phyloP scores from a whole-genome alignment of 2,888 invertebrate species.

The Heteromurus nitidus region DNA sequence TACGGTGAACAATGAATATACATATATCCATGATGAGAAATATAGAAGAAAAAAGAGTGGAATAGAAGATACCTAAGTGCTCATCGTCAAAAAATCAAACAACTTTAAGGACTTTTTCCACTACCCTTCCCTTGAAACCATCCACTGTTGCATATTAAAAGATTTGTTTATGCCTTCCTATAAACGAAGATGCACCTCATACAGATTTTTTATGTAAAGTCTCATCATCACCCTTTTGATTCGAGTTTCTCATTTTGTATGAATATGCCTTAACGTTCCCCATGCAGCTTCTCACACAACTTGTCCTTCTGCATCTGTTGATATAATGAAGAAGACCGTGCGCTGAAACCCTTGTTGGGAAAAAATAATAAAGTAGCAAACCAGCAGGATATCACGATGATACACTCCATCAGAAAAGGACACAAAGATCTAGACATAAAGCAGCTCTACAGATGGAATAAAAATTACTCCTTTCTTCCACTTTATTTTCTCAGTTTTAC shows the following conservation, averaged over 20 bases:
- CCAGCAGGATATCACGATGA: conserved; percentile 35
- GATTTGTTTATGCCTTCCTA: conserved; percentile 40
- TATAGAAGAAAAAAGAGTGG: too few relatives aligned
- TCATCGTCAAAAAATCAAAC: conserved; percentile 32
- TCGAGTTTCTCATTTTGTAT: too few relatives aligned
- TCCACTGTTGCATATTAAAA: conserved; percentile 30
- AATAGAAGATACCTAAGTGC: too few relatives aligned
- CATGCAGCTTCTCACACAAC: neutral
- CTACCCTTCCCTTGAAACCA: neutral
- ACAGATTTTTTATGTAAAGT: neutral
- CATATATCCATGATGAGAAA: too few relatives aligned
- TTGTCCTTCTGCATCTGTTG: neutral
- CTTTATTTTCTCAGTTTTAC: conserved; percentile 61
- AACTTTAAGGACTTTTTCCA: conserved; percentile 21
- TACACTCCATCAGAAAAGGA: conserved; percentile 13
- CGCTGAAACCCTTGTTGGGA: neutral
- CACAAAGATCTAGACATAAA: conserved; percentile 1
- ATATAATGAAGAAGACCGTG: neutral
- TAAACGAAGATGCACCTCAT: neutral
- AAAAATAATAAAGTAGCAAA: conserved; percentile 24
- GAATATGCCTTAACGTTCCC: neutral
- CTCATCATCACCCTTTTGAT: neutral
- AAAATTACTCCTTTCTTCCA: conserved; percentile 27
- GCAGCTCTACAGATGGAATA: neutral
- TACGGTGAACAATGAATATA: neutral